Evolutionary conservation across 1,140 invertebrate genomes (phyloP).

Genomic region (Drosophila burlai): DNA sequence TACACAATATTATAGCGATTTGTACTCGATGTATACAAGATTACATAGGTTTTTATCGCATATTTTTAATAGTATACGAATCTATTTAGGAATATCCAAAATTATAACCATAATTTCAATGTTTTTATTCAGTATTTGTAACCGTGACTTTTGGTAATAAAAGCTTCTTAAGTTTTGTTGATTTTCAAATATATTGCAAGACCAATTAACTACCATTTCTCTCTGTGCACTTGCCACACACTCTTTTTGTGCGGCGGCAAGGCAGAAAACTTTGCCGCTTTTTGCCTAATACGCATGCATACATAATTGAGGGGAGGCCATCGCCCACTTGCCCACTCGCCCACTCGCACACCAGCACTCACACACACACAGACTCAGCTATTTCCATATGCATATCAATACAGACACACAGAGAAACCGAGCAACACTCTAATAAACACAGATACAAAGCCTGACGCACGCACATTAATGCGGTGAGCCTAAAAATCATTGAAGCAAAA

Average conservation of each 20-base stretch:
- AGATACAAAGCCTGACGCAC: conserved; percentile 50
- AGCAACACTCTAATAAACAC: conserved; percentile 68
- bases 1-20: neutral
- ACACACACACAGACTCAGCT: neutral
- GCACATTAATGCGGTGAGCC: conserved; percentile 75
- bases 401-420: conserved; percentile 13
- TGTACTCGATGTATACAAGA: neutral
- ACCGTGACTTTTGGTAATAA: too few species aligned
- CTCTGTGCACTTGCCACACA: conserved; percentile 9
- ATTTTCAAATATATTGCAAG: neutral
- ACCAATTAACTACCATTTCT: neutral
- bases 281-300: conserved; percentile 75
- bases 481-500: conserved; percentile 77
- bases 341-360: neutral
- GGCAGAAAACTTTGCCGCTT: conserved; percentile 59
- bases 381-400: conserved; percentile 60
- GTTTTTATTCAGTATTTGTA: too few species aligned
- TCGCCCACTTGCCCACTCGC: conserved; percentile 12
- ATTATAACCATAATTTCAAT: too few species aligned
- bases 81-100: too few species aligned
- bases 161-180: too few species aligned
- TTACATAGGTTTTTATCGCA: neutral
- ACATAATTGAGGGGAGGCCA: conserved; percentile 61
- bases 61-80: too few species aligned
- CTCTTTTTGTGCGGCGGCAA: conserved; percentile 27